Evolutionary conservation across 2,113 vertebrate species (phyloP).

Genomic region (Calyptommatus sinebrachiatus): DNA sequence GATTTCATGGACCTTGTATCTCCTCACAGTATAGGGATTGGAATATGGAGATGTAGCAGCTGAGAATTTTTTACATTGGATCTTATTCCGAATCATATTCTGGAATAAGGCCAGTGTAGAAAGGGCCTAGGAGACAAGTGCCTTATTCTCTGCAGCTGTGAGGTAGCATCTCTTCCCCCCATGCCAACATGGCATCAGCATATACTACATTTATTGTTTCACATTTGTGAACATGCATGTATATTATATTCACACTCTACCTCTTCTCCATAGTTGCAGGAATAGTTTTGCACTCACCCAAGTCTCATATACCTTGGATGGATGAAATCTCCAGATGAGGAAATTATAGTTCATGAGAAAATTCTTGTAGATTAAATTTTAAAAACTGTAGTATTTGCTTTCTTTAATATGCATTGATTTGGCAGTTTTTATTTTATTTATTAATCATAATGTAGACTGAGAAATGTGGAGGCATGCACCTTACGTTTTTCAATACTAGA

Average conservation of each 20-base stretch:
- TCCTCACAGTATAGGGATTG: conserved; percentile 36
- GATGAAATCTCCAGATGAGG: not conserved
- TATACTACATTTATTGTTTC: not conserved
- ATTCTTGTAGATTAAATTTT: too few species aligned
- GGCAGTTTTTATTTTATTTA: not conserved
- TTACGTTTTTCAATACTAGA: not conserved
- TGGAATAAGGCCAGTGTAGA: too few species aligned
- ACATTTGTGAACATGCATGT: not conserved
- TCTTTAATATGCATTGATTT: not conserved
- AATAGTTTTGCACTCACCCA: not conserved
- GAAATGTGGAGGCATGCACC: not conserved
- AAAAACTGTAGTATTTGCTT: too few species aligned
- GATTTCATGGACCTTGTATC: conserved; percentile 33
- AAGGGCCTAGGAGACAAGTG: not conserved
- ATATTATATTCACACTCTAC: not conserved
- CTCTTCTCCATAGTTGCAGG: not conserved
- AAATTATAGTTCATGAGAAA: too few species aligned
- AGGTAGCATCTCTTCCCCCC: not conserved
- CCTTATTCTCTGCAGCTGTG: not conserved
- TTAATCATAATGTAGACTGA: not conserved
- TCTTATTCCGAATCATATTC: too few species aligned
- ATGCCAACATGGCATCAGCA: not conserved
- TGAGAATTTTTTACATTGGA: conserved; percentile 22
- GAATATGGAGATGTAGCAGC: conserved; percentile 42
- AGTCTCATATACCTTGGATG: not conserved